Conservation (phyloP, 1,140 invertebrate species). For the Trachymyrmex septentrionalis region DNA sequence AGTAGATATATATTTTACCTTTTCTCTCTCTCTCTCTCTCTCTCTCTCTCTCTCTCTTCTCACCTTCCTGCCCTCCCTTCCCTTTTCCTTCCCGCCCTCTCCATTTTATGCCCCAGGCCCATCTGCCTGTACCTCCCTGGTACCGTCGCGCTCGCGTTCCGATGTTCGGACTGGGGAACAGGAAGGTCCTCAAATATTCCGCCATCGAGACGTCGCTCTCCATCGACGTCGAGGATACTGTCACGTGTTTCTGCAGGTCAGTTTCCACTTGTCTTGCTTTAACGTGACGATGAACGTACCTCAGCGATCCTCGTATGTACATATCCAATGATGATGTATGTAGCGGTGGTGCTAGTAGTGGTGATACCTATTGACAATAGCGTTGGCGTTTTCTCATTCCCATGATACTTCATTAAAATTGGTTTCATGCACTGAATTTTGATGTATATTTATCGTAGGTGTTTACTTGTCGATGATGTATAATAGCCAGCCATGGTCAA, state of each 20-base stretch:
- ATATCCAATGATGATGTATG: neutral
- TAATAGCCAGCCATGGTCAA: neutral
- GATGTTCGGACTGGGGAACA: constrained; percentile 79
- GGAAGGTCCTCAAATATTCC: constrained; percentile 81
- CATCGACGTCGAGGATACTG: constrained; percentile 90
- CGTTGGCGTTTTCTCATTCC: neutral
- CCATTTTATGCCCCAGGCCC: constrained; percentile 41
- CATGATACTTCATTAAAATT: neutral
- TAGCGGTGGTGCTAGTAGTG: neutral
- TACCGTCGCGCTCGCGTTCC: constrained; percentile 45
- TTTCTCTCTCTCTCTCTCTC: neutral
- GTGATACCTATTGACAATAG: neutral
- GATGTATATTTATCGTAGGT: neutral
- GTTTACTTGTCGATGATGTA: neutral
- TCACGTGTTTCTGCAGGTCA: constrained; percentile 92
- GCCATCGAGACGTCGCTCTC: constrained; percentile 85
- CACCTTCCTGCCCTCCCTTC: neutral
- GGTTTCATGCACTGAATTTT: constrained; percentile 7
- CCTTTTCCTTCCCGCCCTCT: neutral
- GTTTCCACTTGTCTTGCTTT: constrained; percentile 58
- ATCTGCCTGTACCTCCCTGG: neutral
- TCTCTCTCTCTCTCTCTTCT: neutral
- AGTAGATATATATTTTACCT: constrained; percentile 10
- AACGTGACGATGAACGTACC: neutral
- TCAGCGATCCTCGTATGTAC: constrained; percentile 33